These are phyloP conservation scores for Bradypus variegatus DNA, from an alignment of 2,797 vertebrate genomes.

Conservation along the genomic window DNA sequence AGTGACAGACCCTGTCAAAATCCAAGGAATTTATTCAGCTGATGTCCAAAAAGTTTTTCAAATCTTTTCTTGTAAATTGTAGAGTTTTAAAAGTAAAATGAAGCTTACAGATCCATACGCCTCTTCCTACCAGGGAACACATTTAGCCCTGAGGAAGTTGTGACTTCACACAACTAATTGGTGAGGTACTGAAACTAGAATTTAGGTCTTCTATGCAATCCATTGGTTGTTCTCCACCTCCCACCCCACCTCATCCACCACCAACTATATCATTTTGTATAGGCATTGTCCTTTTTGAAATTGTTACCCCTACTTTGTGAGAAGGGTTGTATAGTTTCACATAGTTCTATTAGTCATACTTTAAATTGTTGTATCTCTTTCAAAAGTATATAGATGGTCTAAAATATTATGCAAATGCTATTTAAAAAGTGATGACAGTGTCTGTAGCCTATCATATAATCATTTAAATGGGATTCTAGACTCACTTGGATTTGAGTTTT, in stretches of 20 bases:
- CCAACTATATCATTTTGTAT: neutral
- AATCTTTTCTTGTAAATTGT: neutral
- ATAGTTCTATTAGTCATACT: neutral
- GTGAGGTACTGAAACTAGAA: neutral
- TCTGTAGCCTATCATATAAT: slow-evolving; percentile 12
- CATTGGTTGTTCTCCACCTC: neutral
- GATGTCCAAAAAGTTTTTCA: neutral
- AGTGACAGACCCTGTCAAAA: neutral
- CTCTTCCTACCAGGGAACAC: neutral
- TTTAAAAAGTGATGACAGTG: slow-evolving; percentile 2
- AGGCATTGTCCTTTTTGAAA: slow-evolving; percentile 16
- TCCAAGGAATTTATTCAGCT: neutral
- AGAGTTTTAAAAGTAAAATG: slow-evolving; percentile 2
- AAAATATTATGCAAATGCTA: slow-evolving; percentile 23
- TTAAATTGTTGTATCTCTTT: neutral
- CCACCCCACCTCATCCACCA: neutral
- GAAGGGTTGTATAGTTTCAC: neutral
- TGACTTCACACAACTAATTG: neutral
- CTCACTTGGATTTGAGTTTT: neutral
- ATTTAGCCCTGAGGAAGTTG: neutral
- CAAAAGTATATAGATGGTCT: neutral
- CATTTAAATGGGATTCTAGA: neutral
- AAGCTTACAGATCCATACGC: slow-evolving; percentile 7
- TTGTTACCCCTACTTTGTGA: neutral
- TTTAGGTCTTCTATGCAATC: neutral